phyloP scores from a whole-genome alignment of 2,888 invertebrate species.

The Macrosoma leucophasiata region DNA sequence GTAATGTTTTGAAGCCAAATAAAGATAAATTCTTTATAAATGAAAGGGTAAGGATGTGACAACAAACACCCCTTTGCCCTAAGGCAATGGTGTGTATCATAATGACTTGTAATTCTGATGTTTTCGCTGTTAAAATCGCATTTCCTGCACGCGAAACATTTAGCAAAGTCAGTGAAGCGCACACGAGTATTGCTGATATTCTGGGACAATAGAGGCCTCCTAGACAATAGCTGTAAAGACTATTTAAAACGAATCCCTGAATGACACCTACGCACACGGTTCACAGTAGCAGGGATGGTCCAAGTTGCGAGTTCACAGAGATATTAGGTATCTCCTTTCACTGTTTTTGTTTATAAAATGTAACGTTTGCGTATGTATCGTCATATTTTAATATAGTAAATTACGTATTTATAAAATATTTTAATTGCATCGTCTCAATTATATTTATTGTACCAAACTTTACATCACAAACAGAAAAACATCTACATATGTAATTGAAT shows the following conservation, averaged over 20 bases:
- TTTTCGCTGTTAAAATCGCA: constrained; percentile 73
- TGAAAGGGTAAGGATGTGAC: constrained; percentile 56
- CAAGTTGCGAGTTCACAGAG: constrained; percentile 30
- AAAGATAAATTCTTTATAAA: constrained; percentile 29
- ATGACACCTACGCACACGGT: constrained; percentile 55
- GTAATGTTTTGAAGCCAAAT: too few relatives aligned
- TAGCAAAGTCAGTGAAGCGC: constrained; percentile 54
- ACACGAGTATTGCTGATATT: constrained; percentile 50
- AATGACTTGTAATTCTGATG: constrained; percentile 72
- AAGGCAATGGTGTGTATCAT: constrained; percentile 61
- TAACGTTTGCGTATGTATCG: too few relatives aligned
- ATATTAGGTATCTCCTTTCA: too few relatives aligned
- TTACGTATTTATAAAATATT: too few relatives aligned
- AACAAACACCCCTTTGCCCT: constrained; percentile 67
- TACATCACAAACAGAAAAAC: too few relatives aligned
- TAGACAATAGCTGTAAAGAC: constrained; percentile 59
- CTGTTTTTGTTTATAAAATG: too few relatives aligned
- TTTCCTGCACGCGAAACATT: constrained; percentile 69
- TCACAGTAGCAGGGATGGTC: constrained; percentile 18
- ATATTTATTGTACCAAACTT: too few relatives aligned
- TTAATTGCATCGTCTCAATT: too few relatives aligned
- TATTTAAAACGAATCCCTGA: constrained; percentile 64
- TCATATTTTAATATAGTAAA: too few relatives aligned
- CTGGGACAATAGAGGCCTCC: constrained; percentile 48
- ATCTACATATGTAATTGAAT: too few relatives aligned